phyloP scores from a whole-genome alignment of 2,888 invertebrate genomes.

The Drosophila hamatofila region DNA sequence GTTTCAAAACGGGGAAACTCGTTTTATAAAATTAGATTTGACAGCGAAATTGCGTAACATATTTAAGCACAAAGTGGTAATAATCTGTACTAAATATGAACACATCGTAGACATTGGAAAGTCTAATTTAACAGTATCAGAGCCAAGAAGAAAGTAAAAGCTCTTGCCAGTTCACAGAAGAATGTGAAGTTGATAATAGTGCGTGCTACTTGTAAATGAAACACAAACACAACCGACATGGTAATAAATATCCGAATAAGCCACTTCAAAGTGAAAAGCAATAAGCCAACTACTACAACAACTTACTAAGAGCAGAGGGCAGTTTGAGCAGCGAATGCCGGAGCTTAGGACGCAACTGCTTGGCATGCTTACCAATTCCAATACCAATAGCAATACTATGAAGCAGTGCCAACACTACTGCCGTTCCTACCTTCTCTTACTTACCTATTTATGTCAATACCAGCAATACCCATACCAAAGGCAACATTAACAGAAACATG shows the following conservation, averaged over 20 bases:
- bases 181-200: conserved; percentile 23
- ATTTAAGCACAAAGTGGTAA: neutral
- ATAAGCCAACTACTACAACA: conserved; percentile 68
- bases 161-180: conserved; percentile 5
- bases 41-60: neutral
- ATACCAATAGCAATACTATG: conserved; percentile 1
- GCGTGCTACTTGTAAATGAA: conserved; percentile 63
- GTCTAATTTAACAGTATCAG: conserved; percentile 59
- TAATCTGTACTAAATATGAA: too few relatives aligned
- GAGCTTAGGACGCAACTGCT: conserved; percentile 26
- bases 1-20: too few relatives aligned
- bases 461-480: conserved; percentile 17
- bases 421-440: conserved; percentile 10
- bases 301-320: conserved; percentile 33
- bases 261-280: conserved; percentile 80
- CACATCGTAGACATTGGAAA: conserved; percentile 15
- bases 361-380: conserved; percentile 47
- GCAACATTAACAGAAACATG: conserved; percentile 8
- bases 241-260: conserved; percentile 82
- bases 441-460: conserved; percentile 31
- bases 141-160: conserved; percentile 34
- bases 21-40: too few relatives aligned
- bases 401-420: conserved; percentile 16
- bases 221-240: conserved; percentile 71
- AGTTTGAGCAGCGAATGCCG: conserved; percentile 6